Evolutionary conservation across 2,797 vertebrate species (phyloP), one percentile per base, ranked within the genome.

Genomic region (Pseudomugil tenellus): DNA sequence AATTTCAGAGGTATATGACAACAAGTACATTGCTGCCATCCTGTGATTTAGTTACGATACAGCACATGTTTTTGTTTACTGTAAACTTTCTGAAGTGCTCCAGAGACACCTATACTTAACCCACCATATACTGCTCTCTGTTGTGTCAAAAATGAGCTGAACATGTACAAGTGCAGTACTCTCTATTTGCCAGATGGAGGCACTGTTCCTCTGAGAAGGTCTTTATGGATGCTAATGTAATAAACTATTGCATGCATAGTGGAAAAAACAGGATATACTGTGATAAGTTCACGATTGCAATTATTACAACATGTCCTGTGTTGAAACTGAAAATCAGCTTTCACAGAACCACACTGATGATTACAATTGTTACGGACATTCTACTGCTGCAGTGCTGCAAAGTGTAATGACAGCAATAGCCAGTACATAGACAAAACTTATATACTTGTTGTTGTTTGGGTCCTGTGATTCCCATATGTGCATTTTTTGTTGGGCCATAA

Each of bases 21-120:
- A 11, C 6, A 52, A 67, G 70, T 49, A 26, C 67, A 29, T 53
- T 89, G 73, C 83, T 89, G 87, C 89, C 87, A 84, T 84, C 78
- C 46, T 77, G 84, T 84, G 90, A 77, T 77, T 66, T 32, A 32
- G 19, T 63, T 32, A 34, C 31, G 62, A 61, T 56, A 81, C 28
- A 76, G 48, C 59, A 81, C 26, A 48, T 10, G 5, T 25, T 3
- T 41, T 25, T 17, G 1, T 34, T n/a, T 41, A 3, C 16, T 48
- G 5, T 58, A 34, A 43, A 41, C 57, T 68, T 14, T 58, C 12
- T 11, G 10, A 3, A 13, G 6, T 43, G 26, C 23, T 7, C 28
- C 8, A n/a, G 8, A 9, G 5, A 17, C 23, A 46, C 54, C 10
- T 26, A 35, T 62, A 56, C 9, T 14, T 35, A 39, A 39, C 26